Conservation (phyloP, 2,113 vertebrate genomes). For the Chrysemys picta region DNA sequence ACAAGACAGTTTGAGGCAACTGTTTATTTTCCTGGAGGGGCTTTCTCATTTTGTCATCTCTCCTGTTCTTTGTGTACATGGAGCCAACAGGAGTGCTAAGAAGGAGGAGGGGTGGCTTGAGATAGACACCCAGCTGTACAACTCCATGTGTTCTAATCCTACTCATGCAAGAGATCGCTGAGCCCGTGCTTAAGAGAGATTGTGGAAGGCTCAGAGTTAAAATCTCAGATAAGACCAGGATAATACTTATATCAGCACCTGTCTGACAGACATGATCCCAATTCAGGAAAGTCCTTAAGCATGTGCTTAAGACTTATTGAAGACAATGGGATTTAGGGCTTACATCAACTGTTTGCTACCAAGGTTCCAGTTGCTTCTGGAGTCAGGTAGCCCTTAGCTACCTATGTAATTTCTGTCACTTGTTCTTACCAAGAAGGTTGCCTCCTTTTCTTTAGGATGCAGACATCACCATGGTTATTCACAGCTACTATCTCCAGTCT, state of each 20-base stretch:
- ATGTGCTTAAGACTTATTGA: neutral
- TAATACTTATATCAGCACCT: neutral
- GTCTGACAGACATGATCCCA: neutral
- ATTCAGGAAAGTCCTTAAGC: neutral
- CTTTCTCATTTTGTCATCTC: neutral
- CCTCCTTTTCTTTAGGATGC: neutral
- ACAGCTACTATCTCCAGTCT: neutral
- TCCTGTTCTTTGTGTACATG: neutral
- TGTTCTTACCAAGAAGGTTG: neutral
- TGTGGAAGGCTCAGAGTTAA: neutral
- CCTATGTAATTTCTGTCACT: neutral
- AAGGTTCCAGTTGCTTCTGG: neutral
- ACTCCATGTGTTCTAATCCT: neutral
- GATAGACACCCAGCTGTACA: neutral
- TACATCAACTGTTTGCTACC: neutral
- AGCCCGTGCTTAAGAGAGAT: neutral
- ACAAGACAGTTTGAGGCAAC: neutral
- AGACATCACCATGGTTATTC: neutral
- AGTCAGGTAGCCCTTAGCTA: neutral
- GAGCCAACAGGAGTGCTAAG: neutral
- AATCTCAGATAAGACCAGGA: neutral
- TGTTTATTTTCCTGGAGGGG: rapidly evolving
- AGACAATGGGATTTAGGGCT: neutral
- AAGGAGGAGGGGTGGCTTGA: neutral
- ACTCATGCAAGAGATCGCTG: neutral